Conservation (phyloP, 2,113 vertebrate species). For the Megaceryle maxima region DNA sequence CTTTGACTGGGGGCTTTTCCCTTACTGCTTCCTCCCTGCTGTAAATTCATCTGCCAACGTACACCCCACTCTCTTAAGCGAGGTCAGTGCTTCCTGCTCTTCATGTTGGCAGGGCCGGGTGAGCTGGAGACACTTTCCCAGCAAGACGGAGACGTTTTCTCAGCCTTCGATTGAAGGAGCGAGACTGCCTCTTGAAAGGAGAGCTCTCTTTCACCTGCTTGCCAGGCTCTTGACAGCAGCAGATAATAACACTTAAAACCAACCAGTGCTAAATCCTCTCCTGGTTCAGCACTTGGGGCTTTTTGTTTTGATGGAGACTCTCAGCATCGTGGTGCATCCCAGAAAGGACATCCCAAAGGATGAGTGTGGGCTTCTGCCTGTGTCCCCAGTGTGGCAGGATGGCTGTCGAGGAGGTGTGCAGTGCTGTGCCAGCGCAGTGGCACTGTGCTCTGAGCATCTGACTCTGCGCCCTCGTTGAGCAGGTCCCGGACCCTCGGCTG, state of each 20-base stretch:
- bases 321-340: rapidly evolving
- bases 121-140: neutral
- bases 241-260: neutral
- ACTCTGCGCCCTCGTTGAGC: rapidly evolving
- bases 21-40: neutral
- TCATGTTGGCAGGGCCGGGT: neutral
- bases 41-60: neutral
- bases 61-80: neutral
- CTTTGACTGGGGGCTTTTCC: neutral
- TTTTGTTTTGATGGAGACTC: neutral
- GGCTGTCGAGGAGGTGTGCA: neutral
- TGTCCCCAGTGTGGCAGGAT: neutral
- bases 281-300: neutral
- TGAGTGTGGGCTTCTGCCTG: neutral
- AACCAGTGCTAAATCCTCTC: neutral
- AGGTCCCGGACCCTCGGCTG: neutral
- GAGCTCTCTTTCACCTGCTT: neutral
- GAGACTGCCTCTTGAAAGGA: neutral
- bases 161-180: neutral
- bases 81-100: neutral
- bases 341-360: neutral
- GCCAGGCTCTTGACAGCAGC: neutral
- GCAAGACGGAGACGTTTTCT: neutral
- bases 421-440: neutral
- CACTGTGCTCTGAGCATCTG: rapidly evolving